Percentiles rank a stretch among this genome's conserved stretches.
Conservation (phyloP, 2,113 vertebrate genomes). For the Seriola rivoliana region DNA sequence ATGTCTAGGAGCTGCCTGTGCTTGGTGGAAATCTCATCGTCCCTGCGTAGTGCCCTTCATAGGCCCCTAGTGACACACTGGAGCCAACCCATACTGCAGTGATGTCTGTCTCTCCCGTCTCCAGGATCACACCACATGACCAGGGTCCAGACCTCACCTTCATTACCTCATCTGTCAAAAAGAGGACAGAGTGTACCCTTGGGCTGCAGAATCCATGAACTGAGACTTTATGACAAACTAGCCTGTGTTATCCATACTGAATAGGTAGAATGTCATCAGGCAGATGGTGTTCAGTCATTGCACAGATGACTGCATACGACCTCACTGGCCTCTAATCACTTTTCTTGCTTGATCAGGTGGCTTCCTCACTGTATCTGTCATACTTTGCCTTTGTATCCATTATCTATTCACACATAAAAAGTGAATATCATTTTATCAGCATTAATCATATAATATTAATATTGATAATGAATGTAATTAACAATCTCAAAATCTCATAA, state of each 20-base stretch:
- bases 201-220: slow-evolving; percentile 21
- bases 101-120: not conserved
- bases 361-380: slow-evolving; percentile 11
- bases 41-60: not conserved
- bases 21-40: slow-evolving; percentile 21
- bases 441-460: too few species aligned
- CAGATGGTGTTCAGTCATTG: slow-evolving; percentile 62
- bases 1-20: slow-evolving; percentile 2
- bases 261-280: slow-evolving; percentile 25
- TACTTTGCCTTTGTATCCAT: slow-evolving; percentile 4
- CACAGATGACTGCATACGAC: not conserved
- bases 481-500: too few species aligned
- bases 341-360: slow-evolving; percentile 22
- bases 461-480: too few species aligned
- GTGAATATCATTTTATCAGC: too few species aligned
- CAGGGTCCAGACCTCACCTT: slow-evolving; percentile 40
- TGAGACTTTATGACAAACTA: slow-evolving; percentile 50
- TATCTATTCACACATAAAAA: not conserved
- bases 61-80: not conserved
- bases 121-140: slow-evolving; percentile 41
- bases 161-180: slow-evolving; percentile 43
- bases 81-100: not conserved
- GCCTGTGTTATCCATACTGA: slow-evolving; percentile 59
- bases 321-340: slow-evolving; percentile 12
- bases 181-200: slow-evolving; percentile 33